Conservation (phyloP, 2,797 vertebrate genomes). For the Platyrinchus mystaceus region DNA sequence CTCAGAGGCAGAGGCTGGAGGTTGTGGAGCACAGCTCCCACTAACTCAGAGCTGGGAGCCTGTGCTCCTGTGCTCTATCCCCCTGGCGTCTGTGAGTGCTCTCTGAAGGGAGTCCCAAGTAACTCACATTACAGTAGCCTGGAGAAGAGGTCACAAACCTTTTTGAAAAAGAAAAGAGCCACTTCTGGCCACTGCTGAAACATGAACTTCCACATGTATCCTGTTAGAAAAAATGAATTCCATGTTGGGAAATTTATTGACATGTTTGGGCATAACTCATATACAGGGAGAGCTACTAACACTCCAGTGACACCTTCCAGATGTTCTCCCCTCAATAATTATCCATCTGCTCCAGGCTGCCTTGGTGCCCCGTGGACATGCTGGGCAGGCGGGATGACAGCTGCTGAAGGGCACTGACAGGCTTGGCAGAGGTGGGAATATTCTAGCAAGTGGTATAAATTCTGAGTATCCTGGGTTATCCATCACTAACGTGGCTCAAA, state of each 20-base stretch:
- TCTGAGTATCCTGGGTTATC: not conserved
- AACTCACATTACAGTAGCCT: slow-evolving; percentile 59
- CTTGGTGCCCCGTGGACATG: not conserved
- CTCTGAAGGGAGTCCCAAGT: slow-evolving; percentile 17
- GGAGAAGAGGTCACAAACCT: slow-evolving; percentile 61
- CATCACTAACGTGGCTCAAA: not conserved
- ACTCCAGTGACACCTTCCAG: slow-evolving; percentile 57
- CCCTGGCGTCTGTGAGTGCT: not conserved
- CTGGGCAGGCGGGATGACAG: not conserved
- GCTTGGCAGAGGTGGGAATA: not conserved
- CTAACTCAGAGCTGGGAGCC: not conserved
- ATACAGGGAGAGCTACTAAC: slow-evolving; percentile 34
- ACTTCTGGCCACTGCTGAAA: slow-evolving; percentile 45
- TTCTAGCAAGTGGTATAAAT: not conserved
- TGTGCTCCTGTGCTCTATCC: not conserved
- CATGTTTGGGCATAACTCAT: slow-evolving; percentile 32
- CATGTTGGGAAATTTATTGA: slow-evolving; percentile 50
- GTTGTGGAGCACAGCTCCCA: not conserved
- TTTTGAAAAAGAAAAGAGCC: slow-evolving; percentile 59
- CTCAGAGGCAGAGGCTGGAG: not conserved
- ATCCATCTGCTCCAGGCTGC: not conserved
- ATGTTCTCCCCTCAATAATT: slow-evolving; percentile 31
- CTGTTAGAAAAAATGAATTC: slow-evolving; percentile 67
- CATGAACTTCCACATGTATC: slow-evolving; percentile 59
- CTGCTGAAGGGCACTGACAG: not conserved